Base-by-base conservation (phyloP, 2,888 invertebrate genomes). In the Candidula unifasciata region DNA sequence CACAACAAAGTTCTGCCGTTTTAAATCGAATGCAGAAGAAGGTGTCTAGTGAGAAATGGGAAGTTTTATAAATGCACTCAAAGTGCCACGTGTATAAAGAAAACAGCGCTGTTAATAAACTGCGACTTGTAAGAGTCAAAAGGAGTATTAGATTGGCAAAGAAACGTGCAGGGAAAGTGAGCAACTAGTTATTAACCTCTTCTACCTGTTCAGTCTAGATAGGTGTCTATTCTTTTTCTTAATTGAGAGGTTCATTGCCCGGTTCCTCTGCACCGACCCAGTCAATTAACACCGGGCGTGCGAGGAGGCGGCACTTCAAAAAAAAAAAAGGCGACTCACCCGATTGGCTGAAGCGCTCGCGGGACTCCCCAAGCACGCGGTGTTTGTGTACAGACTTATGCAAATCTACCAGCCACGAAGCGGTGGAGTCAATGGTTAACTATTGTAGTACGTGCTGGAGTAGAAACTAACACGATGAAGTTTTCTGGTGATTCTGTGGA, bases 351-450 rank as follows among this genome's bases (percentile, higher is more conserved):
- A 6, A 1, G 27, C 6, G 64, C 33, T 30, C 30, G 21, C 33
- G 74, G 44, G 37, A 24, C 78, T 54, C 35, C 33, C 35, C 33
- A 52, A 54, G 52, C 86, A 82, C 79, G 86, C 44, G 85, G 81
- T 81, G 69, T 83, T 81, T 87, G 86, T 87, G 83, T 87, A 85
- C 83, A 83, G 69, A 66, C 52, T 74, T 83, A 87, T 87, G 86
- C 85, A 87, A 87, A 87, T 87, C 44, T 74, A 52, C 73, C 66
- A 64, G 64, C 66, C 79, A 79, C 73, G 77, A 78, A 74, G 76
- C 69, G 80, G 66, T 24, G 66, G 54, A 30, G 76, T 74, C 37
- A 71, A 52, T n/a, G 64, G 71, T 71, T 57, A 80, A 74, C 44
- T 37, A 66, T 54, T 68, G 57, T 57, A 21, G 18, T 27, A 3